Evolutionary conservation across 2,797 vertebrate genomes (phyloP), one percentile per base, ranked within the genome.

Genomic region (Otolemur crassicaudatus): DNA sequence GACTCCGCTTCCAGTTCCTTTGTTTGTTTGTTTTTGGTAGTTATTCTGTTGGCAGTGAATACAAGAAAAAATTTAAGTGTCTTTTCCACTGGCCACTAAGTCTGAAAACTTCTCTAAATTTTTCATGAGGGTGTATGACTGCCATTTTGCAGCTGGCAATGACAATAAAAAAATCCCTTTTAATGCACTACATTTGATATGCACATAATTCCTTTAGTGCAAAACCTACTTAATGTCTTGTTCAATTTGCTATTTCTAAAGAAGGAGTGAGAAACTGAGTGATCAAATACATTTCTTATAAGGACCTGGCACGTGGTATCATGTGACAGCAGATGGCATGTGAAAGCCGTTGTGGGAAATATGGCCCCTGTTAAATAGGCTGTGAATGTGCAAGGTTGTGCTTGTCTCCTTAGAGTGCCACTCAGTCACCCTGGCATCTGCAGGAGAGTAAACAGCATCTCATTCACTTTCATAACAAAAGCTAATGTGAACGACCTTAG

Each of bases 321-420:
- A 84, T 96, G 94, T 96, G 94, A 97, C 84, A 94, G 97, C 49
- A 98, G 93, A 96, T 95, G 94, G 94, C 96, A 88, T 94, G 97
- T 96, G 97, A 98, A 98, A 98, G 93, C 77, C 96, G 53, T 96
- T 97, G 94, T 90, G 75, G 96, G 89, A 91, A 98, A 87, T 58
- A 96, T 37, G 85, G 91, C 83, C 90, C 88, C 63, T 37, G 77
- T 90, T 95, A 94, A 97, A 67, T 16, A 96, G 92, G 90, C 37
- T 49, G 60, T 76, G 95, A 94, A 95, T n/a, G 29, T 96, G 65
- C 76, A 86, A 94, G 84, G 93, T 94, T 97, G 94, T 87, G 43
- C 72, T 40, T 84, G 53, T 25, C 94, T 94, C 93, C 88, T 97
- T 81, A 40, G 90, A 96, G 67, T 79, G 69, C 56, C 89, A 61